Evolutionary conservation across 2,888 invertebrate genomes (phyloP).

Genomic region (Oscheius onirici): DNA sequence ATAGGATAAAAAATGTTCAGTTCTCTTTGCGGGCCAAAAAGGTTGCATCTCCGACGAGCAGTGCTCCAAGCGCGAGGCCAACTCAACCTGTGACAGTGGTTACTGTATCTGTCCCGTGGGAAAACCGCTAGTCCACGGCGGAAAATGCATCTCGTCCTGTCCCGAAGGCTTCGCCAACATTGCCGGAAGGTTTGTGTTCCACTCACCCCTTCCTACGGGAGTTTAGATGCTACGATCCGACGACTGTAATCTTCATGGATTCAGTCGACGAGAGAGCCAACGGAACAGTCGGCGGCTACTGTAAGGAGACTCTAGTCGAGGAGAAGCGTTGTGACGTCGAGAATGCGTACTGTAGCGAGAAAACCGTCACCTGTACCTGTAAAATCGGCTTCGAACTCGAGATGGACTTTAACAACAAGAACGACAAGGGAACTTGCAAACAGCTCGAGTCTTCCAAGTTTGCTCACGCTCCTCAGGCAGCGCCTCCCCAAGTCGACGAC

Average conservation of each 20-base stretch:
- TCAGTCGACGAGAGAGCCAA: slow-evolving; percentile 70
- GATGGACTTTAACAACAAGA: slow-evolving; percentile 67
- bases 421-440: slow-evolving; percentile 61
- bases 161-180: slow-evolving; percentile 70
- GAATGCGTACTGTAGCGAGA: slow-evolving; percentile 69
- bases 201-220: neutral
- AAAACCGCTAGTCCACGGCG: slow-evolving; percentile 65
- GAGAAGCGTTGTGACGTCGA: slow-evolving; percentile 66
- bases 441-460: slow-evolving; percentile 55
- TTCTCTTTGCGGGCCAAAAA: slow-evolving; percentile 69
- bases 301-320: slow-evolving; percentile 66
- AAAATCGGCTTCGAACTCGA: slow-evolving; percentile 67
- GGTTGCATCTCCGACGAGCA: slow-evolving; percentile 69
- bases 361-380: slow-evolving; percentile 68
- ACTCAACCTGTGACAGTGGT: slow-evolving; percentile 64
- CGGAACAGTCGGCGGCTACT: slow-evolving; percentile 70
- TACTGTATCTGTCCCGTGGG: slow-evolving; percentile 67
- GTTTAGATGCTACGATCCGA: slow-evolving; percentile 68
- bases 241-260: slow-evolving; percentile 71
- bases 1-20: slow-evolving; percentile 35
- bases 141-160: slow-evolving; percentile 64
- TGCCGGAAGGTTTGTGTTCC: slow-evolving; percentile 55
- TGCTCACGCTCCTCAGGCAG: slow-evolving; percentile 40
- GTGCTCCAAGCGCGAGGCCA: slow-evolving; percentile 60
- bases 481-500: slow-evolving; percentile 48